Conservation (phyloP, 2,797 vertebrate species). For the Urosaurus nigricauda region DNA sequence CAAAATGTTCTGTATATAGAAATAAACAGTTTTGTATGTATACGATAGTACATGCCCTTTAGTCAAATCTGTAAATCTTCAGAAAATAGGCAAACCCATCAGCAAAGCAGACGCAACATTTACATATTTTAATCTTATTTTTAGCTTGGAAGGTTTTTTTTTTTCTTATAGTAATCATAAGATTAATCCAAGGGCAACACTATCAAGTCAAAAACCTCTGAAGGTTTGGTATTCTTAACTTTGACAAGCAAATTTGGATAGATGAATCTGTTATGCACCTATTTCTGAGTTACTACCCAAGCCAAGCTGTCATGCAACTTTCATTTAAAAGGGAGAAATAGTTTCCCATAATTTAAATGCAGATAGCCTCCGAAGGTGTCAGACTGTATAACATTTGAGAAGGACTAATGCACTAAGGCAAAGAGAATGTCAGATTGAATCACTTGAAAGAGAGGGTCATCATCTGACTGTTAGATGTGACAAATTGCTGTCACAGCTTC, state of each 20-base stretch:
- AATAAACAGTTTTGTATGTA: background rate
- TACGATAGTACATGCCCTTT: background rate
- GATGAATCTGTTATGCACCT: conserved; percentile 18
- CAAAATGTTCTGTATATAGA: background rate
- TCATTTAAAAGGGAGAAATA: conserved; percentile 41
- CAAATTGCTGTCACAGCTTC: conserved; percentile 57
- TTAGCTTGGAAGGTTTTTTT: background rate
- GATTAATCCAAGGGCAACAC: background rate
- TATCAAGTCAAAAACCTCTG: background rate
- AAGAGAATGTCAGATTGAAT: conserved; percentile 67
- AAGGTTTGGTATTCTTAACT: conserved; percentile 12
- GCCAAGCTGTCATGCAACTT: conserved; percentile 57
- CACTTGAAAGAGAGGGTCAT: conserved; percentile 58
- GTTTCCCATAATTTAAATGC: conserved; percentile 65
- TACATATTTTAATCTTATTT: background rate
- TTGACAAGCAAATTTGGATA: conserved; percentile 34
- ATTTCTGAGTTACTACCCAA: conserved; percentile 44
- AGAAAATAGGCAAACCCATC: background rate
- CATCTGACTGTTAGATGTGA: conserved; percentile 50
- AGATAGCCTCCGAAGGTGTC: conserved; percentile 56
- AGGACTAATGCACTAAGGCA: conserved; percentile 53
- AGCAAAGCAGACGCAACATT: background rate
- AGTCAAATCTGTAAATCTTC: background rate
- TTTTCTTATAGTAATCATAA: conserved; percentile 12
- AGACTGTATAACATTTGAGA: conserved; percentile 56